Conservation (phyloP, 2,888 invertebrate species). For the Idaea biselata region DNA sequence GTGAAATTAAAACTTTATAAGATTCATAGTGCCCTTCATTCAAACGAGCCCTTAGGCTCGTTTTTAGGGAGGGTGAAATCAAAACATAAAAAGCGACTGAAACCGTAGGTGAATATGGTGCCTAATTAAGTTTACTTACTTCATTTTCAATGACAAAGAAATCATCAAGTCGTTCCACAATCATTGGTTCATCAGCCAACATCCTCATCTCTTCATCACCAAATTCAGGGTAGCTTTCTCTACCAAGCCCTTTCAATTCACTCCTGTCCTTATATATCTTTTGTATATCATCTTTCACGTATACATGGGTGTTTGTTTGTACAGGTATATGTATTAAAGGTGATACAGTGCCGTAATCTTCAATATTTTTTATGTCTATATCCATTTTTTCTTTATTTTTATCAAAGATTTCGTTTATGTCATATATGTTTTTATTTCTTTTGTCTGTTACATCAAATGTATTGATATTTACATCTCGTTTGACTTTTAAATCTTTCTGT, state of each 20-base stretch:
- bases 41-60: too few relatives aligned
- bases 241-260: slow-evolving; percentile 14
- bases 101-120: too few relatives aligned
- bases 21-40: too few relatives aligned
- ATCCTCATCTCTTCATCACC: slow-evolving; percentile 56
- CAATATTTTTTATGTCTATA: slow-evolving; percentile 38
- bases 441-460: slow-evolving; percentile 9
- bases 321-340: background rate
- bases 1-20: too few relatives aligned
- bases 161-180: slow-evolving; percentile 46
- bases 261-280: slow-evolving; percentile 35
- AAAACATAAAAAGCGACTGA: too few relatives aligned
- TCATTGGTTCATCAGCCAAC: slow-evolving; percentile 55
- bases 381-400: slow-evolving; percentile 25
- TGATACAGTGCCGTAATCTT: slow-evolving; percentile 9
- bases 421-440: slow-evolving; percentile 11
- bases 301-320: slow-evolving; percentile 15
- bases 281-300: slow-evolving; percentile 14
- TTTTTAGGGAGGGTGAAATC: too few relatives aligned
- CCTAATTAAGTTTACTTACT: slow-evolving; percentile 45
- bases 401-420: slow-evolving; percentile 30
- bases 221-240: background rate
- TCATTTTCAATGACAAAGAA: slow-evolving; percentile 63
- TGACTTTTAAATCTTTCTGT: slow-evolving; percentile 32
- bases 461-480: slow-evolving; percentile 30